Percentiles rank a stretch among this genome's conserved stretches.
Conservation (phyloP, 1,140 invertebrate species). For the Sitophilus oryzae region DNA sequence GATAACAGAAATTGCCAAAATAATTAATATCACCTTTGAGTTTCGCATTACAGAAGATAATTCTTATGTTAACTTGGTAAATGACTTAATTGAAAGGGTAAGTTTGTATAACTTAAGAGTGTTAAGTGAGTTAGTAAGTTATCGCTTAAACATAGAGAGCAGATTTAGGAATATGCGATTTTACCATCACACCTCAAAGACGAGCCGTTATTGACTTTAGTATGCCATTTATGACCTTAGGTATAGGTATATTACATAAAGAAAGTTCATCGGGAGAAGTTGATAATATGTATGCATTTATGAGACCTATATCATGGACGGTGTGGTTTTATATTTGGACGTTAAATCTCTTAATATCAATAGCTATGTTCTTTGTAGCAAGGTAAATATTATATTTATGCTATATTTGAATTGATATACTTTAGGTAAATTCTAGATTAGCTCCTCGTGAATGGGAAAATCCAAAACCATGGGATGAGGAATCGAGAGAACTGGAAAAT, state of each 20-base stretch:
- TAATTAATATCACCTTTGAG: conserved; percentile 71
- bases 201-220: conserved; percentile 83
- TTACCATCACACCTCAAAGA: conserved; percentile 85
- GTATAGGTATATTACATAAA: conserved; percentile 21
- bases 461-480: conserved; percentile 75
- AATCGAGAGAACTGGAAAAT: conserved; percentile 73
- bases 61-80: conserved; percentile 48
- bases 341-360: conserved; percentile 76
- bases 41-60: conserved; percentile 63
- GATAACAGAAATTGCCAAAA: conserved; percentile 65
- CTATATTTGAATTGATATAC: not conserved
- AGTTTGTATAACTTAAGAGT: too few species aligned
- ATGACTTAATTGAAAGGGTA: conserved; percentile 30
- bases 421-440: conserved; percentile 51
- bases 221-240: conserved; percentile 78
- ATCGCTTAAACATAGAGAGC: conserved; percentile 60
- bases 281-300: conserved; percentile 22
- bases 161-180: conserved; percentile 85
- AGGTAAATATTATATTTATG: conserved; percentile 34
- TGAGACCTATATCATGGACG: conserved; percentile 18
- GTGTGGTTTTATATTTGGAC: conserved; percentile 45
- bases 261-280: conserved; percentile 7
- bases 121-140: not conserved
- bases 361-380: conserved; percentile 65
- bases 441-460: conserved; percentile 84